Evolutionary conservation across 2,797 vertebrate genomes (phyloP), one percentile per base, ranked within the genome.

Genomic region (Pseudopleuronectes americanus): DNA sequence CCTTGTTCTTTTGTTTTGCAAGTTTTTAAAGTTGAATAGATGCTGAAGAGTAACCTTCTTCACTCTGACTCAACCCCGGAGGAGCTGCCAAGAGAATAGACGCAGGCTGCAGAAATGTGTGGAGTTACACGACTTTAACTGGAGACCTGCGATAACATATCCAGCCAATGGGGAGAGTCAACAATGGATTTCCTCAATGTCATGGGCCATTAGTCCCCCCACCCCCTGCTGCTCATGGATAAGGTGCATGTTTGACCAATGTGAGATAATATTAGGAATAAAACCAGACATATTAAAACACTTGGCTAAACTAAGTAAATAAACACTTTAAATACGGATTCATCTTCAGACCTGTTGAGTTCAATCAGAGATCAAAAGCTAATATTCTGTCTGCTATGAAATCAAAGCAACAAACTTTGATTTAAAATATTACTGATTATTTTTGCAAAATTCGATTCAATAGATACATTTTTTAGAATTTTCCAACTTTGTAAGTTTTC

Each of bases 161-260:
- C 8, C 45, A 81, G 62, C 73, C 76, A 84, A 68, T 78, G 70
- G 76, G 60, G 7, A 80, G 58, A 55, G 48, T 57, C 24, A 4
- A 16, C 19, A 16, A 19, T 38, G 36, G 12, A 68, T 62, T 38
- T 33, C 58, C 58, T 53, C 31, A 57, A 1, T 66, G 61, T 33
- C 61, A 65, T 14, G 48, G 16, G 16, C 23, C 54, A 23, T 16
- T 21, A 76, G 77, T 75, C 26, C 26, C 26, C 28, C 81, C 69
- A 79, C 89, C 64, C 84, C 90, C 86, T 71, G 1, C 56, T 70
- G 47, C n/a, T 49, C 64, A 52, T 23, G 36, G 60, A 52, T 36
- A 0, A 62, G 33, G 14, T 17, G 1, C 10, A 48, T 22, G 31
- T 33, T 47, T 31, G 31, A 12, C 49, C 26, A 53, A 59, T 9